Conservation (phyloP, 1,140 invertebrate species). For the Muscidifurax raptorellus region DNA sequence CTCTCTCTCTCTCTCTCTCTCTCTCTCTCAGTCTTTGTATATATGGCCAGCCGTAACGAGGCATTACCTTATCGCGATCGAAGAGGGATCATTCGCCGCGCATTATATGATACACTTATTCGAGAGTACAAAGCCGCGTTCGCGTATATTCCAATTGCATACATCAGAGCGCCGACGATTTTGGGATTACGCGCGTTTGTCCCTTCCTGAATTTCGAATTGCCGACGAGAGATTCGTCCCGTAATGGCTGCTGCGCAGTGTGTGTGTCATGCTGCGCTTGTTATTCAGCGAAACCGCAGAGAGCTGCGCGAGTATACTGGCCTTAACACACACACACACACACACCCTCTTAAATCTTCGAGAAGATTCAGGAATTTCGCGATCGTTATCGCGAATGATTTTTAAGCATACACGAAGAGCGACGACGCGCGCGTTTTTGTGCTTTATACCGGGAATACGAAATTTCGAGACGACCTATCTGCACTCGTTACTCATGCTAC, state of each 20-base stretch:
- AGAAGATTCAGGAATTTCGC: conserved; percentile 18
- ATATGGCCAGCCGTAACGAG: not conserved
- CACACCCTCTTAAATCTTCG: conserved; percentile 45
- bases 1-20: too few relatives aligned
- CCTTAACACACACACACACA: not conserved
- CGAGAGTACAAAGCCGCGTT: not conserved
- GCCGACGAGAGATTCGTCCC: not conserved
- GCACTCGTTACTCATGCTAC: conserved; percentile 36
- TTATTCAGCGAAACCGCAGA: conserved; percentile 37
- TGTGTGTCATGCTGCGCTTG: conserved; percentile 23
- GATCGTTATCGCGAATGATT: conserved; percentile 46
- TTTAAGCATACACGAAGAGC: conserved; percentile 23
- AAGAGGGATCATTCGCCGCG: not conserved
- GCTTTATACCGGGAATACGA: conserved; percentile 32
- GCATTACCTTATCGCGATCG: not conserved
- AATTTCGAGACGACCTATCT: conserved; percentile 20
- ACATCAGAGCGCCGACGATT: conserved; percentile 4
- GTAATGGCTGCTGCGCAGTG: conserved; percentile 9
- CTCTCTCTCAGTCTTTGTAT: too few relatives aligned
- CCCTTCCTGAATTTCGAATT: conserved; percentile 36
- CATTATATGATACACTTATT: not conserved
- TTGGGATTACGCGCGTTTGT: conserved; percentile 8
- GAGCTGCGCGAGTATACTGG: not conserved
- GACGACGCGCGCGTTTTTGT: not conserved
- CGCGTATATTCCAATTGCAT: conserved; percentile 31